phyloP scores from a whole-genome alignment of 2,888 invertebrate genomes.

The Junonia oenone region DNA sequence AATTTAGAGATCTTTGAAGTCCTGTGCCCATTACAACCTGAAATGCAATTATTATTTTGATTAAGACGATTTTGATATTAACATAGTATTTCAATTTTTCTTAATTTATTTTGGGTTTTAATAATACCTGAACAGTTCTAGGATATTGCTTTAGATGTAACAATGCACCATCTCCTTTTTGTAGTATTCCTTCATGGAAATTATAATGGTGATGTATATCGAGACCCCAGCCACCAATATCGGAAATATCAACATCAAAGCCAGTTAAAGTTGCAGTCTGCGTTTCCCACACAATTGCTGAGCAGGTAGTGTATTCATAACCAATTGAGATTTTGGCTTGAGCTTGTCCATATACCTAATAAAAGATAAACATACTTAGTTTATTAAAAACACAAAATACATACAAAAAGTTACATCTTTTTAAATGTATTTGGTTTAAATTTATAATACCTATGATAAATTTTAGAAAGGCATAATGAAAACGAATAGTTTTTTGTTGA shows the following conservation, averaged over 20 bases:
- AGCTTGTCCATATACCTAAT: conserved; percentile 88
- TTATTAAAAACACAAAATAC: conserved; percentile 39
- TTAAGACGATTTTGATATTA: background rate
- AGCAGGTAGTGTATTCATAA: conserved; percentile 94
- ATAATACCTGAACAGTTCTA: conserved; percentile 86
- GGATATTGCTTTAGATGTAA: conserved; percentile 96
- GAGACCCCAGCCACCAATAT: conserved; percentile 98
- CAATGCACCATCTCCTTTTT: conserved; percentile 98
- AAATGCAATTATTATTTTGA: conserved; percentile 43
- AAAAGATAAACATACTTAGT: background rate
- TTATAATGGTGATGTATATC: conserved; percentile 99
- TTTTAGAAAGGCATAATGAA: too few species aligned
- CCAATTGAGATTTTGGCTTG: conserved; percentile 94
- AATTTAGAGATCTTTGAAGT: conserved; percentile 89
- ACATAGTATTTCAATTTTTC: background rate
- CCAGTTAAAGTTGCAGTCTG: conserved; percentile 96
- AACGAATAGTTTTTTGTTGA: too few species aligned
- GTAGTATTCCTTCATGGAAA: conserved; percentile 97
- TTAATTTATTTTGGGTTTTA: background rate
- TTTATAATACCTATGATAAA: too few species aligned
- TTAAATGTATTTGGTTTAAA: too few species aligned
- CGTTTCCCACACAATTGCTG: conserved; percentile 94
- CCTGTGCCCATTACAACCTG: conserved; percentile 96
- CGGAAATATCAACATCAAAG: conserved; percentile 97
- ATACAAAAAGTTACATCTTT: too few species aligned